phyloP scores from a whole-genome alignment of 2,797 vertebrate species.

The Etheostoma nigrum region DNA sequence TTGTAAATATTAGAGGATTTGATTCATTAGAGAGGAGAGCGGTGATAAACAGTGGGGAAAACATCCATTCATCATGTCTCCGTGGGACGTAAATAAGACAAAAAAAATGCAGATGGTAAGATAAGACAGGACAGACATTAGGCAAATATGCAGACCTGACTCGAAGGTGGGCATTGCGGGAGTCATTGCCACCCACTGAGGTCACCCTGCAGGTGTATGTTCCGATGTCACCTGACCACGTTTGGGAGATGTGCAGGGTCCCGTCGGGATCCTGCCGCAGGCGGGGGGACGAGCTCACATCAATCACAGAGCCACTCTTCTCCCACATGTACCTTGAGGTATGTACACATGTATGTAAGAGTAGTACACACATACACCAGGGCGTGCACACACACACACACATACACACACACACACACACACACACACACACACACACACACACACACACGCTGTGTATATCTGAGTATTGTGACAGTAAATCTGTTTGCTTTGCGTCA shows the following conservation, averaged over 20 bases:
- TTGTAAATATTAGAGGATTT: slow-evolving; percentile 56
- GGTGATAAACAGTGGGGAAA: slow-evolving; percentile 58
- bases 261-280: slow-evolving; percentile 89
- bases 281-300: slow-evolving; percentile 85
- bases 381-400: neutral
- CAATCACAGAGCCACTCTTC: slow-evolving; percentile 88
- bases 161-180: slow-evolving; percentile 92
- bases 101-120: slow-evolving; percentile 1
- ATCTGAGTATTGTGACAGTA: slow-evolving; percentile 45
- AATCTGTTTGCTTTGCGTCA: slow-evolving; percentile 55
- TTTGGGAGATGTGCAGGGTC: slow-evolving; percentile 96
- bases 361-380: neutral
- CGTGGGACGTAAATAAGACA: slow-evolving; percentile 59
- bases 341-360: neutral
- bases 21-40: slow-evolving; percentile 55
- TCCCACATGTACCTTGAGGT: slow-evolving; percentile 92
- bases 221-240: slow-evolving; percentile 98
- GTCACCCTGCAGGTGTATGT: slow-evolving; percentile 96
- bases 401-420: neutral
- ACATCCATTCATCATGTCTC: slow-evolving; percentile 70
- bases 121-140: slow-evolving; percentile 41
- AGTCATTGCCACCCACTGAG: slow-evolving; percentile 95
- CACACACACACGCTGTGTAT: slow-evolving; percentile 1
- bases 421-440: slow-evolving; percentile 1
- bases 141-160: slow-evolving; percentile 88